Evolutionary conservation across 1,140 invertebrate genomes (phyloP).

Genomic region (Drosophila littoralis): DNA sequence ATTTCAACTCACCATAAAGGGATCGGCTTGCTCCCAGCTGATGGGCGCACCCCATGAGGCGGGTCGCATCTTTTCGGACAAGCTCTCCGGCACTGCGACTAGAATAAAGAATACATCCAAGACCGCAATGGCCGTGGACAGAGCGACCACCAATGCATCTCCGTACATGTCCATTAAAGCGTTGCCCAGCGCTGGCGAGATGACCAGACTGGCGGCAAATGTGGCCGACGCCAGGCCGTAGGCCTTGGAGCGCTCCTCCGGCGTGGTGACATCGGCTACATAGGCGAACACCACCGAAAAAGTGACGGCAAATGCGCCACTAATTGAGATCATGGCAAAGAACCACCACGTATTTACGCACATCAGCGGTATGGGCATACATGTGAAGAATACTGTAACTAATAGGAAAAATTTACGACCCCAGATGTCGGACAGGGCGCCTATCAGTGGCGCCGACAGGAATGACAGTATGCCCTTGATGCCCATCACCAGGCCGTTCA

Average conservation of each 20-base stretch:
- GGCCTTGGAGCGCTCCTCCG: constrained; percentile 96
- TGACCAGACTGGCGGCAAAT: constrained; percentile 98
- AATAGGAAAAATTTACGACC: constrained; percentile 99
- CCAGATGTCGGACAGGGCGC: constrained; percentile 98
- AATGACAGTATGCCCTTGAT: constrained; percentile 99
- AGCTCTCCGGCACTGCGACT: constrained; percentile 98
- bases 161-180: constrained; percentile 96
- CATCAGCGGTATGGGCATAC: constrained; percentile 99
- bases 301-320: constrained; percentile 99
- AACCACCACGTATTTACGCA: constrained; percentile 99
- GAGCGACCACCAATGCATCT: constrained; percentile 96
- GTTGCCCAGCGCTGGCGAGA: constrained; percentile 97
- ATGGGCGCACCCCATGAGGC: constrained; percentile 92
- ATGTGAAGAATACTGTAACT: constrained; percentile 99
- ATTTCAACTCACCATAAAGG: constrained; percentile 91
- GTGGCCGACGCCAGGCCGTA: constrained; percentile 99
- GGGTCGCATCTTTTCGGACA: constrained; percentile 96
- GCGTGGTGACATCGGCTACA: constrained; percentile 99
- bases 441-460: constrained; percentile 97
- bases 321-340: constrained; percentile 99
- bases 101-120: constrained; percentile 99
- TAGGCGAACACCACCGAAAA: constrained; percentile 99
- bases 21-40: constrained; percentile 98
- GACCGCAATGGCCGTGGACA: constrained; percentile 97
- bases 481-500: constrained; percentile 99